Percentiles rank a stretch among this genome's conserved stretches.
Evolutionary conservation across 2,888 invertebrate species (phyloP).

Genomic region (Eupithecia exiguata): DNA sequence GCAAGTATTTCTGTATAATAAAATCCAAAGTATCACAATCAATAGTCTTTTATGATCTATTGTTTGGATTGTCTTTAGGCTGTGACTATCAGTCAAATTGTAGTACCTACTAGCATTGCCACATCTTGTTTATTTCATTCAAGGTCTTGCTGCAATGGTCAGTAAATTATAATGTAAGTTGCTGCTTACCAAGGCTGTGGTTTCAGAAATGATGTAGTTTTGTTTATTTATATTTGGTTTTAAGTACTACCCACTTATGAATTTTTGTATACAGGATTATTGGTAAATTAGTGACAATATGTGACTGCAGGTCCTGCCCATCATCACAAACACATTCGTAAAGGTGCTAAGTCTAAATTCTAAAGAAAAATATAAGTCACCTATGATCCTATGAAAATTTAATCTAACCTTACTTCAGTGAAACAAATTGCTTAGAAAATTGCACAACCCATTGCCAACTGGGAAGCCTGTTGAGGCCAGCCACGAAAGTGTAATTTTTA

Average conservation of each 20-base stretch:
- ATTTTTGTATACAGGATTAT: background rate
- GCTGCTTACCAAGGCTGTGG: conserved; percentile 23
- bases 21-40: background rate
- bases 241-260: background rate
- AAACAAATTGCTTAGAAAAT: background rate
- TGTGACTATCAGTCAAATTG: conserved; percentile 9
- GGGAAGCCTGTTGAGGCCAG: background rate
- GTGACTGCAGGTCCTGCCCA: no score
- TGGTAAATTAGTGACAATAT: no score
- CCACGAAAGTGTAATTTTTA: background rate
- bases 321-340: no score
- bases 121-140: conserved; percentile 24
- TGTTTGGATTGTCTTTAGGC: background rate
- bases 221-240: background rate
- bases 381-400: background rate
- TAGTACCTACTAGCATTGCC: conserved; percentile 7
- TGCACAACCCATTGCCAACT: background rate
- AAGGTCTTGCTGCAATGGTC: conserved; percentile 40
- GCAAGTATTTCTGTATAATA: conserved; percentile 26
- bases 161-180: conserved; percentile 29
- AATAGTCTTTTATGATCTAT: background rate
- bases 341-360: no score
- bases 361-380: no score
- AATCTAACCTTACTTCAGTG: background rate
- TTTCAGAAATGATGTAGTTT: conserved; percentile 11